Percentiles rank a stretch among this genome's conserved stretches.
Evolutionary conservation across 92 coral and sea anemone genomes (phyloP).

Genomic region (Actinernus sp.): DNA sequence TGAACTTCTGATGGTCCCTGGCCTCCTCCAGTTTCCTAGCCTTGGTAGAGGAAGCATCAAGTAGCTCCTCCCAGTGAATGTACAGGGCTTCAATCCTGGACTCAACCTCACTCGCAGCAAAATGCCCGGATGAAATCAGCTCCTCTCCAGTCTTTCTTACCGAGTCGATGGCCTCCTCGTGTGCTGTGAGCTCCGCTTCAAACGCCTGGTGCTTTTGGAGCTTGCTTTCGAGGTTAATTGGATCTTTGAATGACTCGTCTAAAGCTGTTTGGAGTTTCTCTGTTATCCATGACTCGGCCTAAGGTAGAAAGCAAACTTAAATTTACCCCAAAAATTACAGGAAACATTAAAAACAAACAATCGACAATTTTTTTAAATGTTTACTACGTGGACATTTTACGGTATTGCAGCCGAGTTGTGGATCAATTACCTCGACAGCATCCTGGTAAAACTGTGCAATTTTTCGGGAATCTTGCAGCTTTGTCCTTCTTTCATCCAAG

Average conservation of each 20-base stretch:
- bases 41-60: constrained; percentile 87
- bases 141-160: constrained; percentile 87
- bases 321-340: too few relatives aligned
- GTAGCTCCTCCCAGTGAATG: constrained; percentile 92
- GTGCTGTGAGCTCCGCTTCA: constrained; percentile 93
- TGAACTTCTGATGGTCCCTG: constrained; percentile 89
- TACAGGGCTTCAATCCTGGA: constrained; percentile 85
- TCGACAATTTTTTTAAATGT: too few relatives aligned
- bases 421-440: constrained; percentile 82
- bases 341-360: too few relatives aligned
- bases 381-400: background rate
- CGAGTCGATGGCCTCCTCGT: constrained; percentile 79
- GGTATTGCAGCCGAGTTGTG: background rate
- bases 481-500: constrained; percentile 66
- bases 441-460: constrained; percentile 95
- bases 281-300: constrained; percentile 95
- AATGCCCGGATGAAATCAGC: constrained; percentile 85
- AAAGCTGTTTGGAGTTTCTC: constrained; percentile 92
- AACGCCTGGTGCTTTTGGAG: constrained; percentile 91
- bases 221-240: constrained; percentile 91
- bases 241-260: constrained; percentile 95
- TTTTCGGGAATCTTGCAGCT: constrained; percentile 87
- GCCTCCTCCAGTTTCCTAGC: constrained; percentile 89
- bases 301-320: too few relatives aligned
- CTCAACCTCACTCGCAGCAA: constrained; percentile 84